Base-by-base conservation (phyloP, 2,797 vertebrate genomes). In the Anableps anableps region DNA sequence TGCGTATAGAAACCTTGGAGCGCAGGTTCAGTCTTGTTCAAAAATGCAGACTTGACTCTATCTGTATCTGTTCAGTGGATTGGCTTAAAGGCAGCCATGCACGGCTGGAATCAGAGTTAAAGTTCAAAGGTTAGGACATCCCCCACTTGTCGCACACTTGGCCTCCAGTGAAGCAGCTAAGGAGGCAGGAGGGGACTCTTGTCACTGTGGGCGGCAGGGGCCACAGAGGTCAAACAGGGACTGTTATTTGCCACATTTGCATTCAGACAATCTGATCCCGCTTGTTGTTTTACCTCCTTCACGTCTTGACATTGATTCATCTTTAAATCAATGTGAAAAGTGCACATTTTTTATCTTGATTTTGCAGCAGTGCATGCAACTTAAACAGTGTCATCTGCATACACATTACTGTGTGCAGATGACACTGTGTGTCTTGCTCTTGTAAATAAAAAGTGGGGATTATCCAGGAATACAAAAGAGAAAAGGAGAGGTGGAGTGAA, bases 21-120 rank as follows among this genome's bases (percentile, higher is more conserved):
- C 64, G 80, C 93, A 85, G 74, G 92, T 83, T 68, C 0, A 72
- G 60, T 92, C 93, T 94, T 93, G 93, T 86, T 86, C 71, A 78
- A 82, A 88, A 89, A 86, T 80, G 89, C 89, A 91, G 85, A 80
- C 85, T 73, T 62, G 88, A 83, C 80, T 83, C 68, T 29, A 55
- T 83, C 55, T 82, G 73, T 84, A 81, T 90, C 83, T 80, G 89
- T 84, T 81, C 80, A 74, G 10, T 5, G 68, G 71, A 90, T 91
- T 73, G 43, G 75, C 78, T 87, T 51, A 76, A 75, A 83, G 84
- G 84, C 83, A 58, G 85, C 50, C 10, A 36, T 1, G 77, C 38
- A 70, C 50, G 75, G 80, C 85, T 79, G 86, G 79, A 76, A 87
- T 81, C 77, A 23, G 72, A 84, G 91, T 93, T 85, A 89, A 58